Evolutionary conservation across 2,113 vertebrate genomes (phyloP), one percentile per base, ranked within the genome.

Genomic region (Suricata suricatta): DNA sequence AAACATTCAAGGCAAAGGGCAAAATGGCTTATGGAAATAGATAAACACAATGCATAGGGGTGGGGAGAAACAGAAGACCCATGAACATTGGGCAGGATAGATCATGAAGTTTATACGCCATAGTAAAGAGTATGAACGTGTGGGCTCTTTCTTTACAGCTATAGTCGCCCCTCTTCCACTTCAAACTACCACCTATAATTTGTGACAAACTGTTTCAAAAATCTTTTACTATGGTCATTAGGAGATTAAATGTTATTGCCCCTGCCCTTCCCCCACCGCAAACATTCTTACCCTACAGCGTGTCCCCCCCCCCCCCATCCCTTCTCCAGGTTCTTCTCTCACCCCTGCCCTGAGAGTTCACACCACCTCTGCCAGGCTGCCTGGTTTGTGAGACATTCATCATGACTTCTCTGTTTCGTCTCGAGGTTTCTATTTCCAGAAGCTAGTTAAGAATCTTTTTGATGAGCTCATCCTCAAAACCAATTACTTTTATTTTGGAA

Each of bases 401-500:
- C 50, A 38, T 15, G 54, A 80, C 68, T 76, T 93, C 66, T 84
- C 85, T 95, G 21, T 57, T 89, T 86, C 63, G 66, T 95, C 41
- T 69, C 81, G 29, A 84, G 54, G 41, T 66, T 92, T 77, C 77
- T 76, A 74, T 80, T 90, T 97, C 50, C 68, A 86, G 84, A 87
- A 97, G 35, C 33, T 90, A 94, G 84, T 93, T 96, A 96, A 95
- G 41, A 13, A 83, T 85, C 76, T 95, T 90, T 94, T 94, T 76
- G 88, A 93, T 88, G 90, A 96, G 91, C 47, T 93, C 95, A 88
- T 76, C 52, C 52, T 95, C 19, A 41, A 93, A 44, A 63, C 64
- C 76, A 90, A 82, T 96, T 96, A 88, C 92, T 97, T 97, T 96
- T 87, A 92, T 92, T 97, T 96, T 96, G 71, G 52, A 96, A 95